phyloP scores from a whole-genome alignment of 2,888 invertebrate species.

The Parochlus steinenii region DNA sequence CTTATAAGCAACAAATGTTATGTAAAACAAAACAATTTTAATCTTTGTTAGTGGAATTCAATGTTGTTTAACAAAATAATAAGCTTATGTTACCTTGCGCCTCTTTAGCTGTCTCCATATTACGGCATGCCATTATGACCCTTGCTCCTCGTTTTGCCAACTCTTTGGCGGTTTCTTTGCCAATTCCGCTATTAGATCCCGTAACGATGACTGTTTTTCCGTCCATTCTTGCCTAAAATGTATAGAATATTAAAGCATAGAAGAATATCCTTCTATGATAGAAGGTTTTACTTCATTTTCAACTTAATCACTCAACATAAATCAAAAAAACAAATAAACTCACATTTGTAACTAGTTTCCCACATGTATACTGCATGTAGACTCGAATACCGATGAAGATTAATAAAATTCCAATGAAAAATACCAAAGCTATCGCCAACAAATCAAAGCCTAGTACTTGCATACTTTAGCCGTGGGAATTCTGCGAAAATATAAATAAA shows the following conservation, averaged over 20 bases:
- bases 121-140: conserved; percentile 75
- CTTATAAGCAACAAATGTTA: no score
- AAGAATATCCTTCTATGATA: no score
- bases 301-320: no score
- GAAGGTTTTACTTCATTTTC: no score
- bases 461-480: no score
- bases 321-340: no score
- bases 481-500: no score
- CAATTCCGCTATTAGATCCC: conserved; percentile 77
- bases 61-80: background rate
- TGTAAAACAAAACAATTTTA: no score
- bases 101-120: conserved; percentile 51
- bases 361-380: conserved; percentile 6
- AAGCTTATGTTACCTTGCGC: conserved; percentile 39
- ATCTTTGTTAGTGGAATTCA: no score
- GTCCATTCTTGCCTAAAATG: conserved; percentile 44
- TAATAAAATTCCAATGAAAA: conserved; percentile 4
- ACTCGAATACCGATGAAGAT: no score
- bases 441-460: no score
- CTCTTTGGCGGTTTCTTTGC: conserved; percentile 60
- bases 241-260: no score
- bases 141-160: conserved; percentile 60
- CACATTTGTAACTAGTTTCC: conserved; percentile 8
- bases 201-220: conserved; percentile 81
- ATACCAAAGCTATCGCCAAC: background rate